A percentile compares a stretch with the other conserved stretches of the same genome.
Conservation (phyloP, 1,140 invertebrate genomes). For the Drosophila pseudoananassae region DNA sequence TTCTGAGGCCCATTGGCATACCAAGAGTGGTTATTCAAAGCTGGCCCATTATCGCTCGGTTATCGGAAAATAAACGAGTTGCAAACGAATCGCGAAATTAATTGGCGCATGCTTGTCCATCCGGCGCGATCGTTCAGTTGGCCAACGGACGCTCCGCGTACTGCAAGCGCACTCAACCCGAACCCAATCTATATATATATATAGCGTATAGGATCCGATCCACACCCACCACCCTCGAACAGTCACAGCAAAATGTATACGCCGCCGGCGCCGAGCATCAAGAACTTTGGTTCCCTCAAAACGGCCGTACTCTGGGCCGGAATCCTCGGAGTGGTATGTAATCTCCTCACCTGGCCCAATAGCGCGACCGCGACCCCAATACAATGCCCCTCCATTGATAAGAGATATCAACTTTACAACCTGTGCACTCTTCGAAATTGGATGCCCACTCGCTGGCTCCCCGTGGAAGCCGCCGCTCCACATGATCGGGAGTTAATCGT, state of each 20-base stretch:
- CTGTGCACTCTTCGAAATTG: conserved; percentile 28
- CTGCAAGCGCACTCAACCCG: conserved; percentile 50
- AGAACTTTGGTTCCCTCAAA: conserved; percentile 61
- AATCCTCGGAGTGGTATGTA: conserved; percentile 70
- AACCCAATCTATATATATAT: conserved; percentile 25
- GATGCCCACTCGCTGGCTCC: background rate
- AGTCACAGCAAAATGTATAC: conserved; percentile 55
- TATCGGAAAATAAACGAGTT: conserved; percentile 59
- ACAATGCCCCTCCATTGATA: conserved; percentile 9
- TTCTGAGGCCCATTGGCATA: conserved; percentile 28
- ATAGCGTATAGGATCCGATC: background rate
- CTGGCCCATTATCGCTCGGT: conserved; percentile 55
- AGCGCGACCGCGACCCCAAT: conserved; percentile 47
- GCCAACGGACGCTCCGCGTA: conserved; percentile 42
- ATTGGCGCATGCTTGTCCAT: conserved; percentile 58
- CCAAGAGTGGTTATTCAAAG: conserved; percentile 55
- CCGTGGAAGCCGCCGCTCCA: conserved; percentile 1
- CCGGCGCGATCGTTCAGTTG: conserved; percentile 56
- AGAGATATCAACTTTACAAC: conserved; percentile 3
- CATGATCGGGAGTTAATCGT: conserved; percentile 6
- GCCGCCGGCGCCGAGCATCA: conserved; percentile 34
- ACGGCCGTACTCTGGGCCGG: conserved; percentile 60
- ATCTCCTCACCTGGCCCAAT: background rate
- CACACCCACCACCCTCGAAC: background rate
- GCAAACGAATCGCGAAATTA: conserved; percentile 47